Base-by-base conservation (phyloP, 2,888 invertebrate species). In the Ariolimax columbianus region DNA sequence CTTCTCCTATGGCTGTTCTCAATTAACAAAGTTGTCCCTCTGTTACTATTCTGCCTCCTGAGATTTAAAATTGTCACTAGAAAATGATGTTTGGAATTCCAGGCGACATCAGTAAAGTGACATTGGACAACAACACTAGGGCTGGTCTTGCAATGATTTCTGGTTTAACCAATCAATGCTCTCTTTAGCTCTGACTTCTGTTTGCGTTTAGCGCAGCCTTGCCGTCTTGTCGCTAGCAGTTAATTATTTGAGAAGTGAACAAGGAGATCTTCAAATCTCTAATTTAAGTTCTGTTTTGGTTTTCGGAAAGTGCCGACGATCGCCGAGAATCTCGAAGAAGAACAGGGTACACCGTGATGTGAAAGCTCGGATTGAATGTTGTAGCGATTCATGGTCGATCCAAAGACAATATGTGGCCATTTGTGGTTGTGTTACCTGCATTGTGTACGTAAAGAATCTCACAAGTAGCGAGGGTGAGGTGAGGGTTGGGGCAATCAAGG, bases 11-110 rank as follows among this genome's bases (percentile, higher is more conserved):
- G 19, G 33, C 33, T 33, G 6, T 51, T 51, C 63, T 63, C 63
- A 73, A 73, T 73, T 73, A 73, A 73, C 43, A 73, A 73, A 43
- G 73, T 73, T 43, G 43, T n/a, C 43, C 30, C 73, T 43, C 51
- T 51, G 75, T 75, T 75, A 51, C 75, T 23, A 33, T 75, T 51
- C 19, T 33, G 3, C 75, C 47, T 75, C 36, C 23, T 3, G 75
- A 75, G 75, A 75, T 72, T 72, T 72, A 23, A 72, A 40, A 72
- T 11, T 33, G 75, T 75, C 51, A 51, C 43, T 33, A 36, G 33
- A 51, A 75, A 75, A 51, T 51, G 51, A n/a, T 75, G 33, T 33
- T 75, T 75, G 33, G 40, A 75, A 51, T 33, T 75, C 51, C 30
- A 14, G 36, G 7, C 51, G 75, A 36, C 75, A 75, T 30, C 51